A percentile compares a stretch with the other conserved stretches of the same genome.
Evolutionary conservation across 2,888 invertebrate species (phyloP).

Genomic region (Drosophila ustulata): DNA sequence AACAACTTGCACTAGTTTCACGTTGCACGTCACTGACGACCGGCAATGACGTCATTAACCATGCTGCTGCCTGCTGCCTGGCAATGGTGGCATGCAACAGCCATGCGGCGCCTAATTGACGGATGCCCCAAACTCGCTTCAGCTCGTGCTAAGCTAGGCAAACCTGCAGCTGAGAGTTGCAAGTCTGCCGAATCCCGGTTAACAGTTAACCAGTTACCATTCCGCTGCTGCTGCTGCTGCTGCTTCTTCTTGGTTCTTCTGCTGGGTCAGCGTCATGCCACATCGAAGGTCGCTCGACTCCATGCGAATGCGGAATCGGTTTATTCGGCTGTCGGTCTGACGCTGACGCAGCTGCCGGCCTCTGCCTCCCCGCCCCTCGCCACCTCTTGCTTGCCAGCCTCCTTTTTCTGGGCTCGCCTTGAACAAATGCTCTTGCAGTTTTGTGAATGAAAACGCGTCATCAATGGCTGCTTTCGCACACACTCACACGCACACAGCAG

Average conservation of each 20-base stretch:
- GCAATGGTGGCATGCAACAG: slow-evolving; percentile 19
- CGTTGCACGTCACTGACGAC: slow-evolving; percentile 49
- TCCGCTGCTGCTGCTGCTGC: not conserved
- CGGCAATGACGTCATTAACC: slow-evolving; percentile 55
- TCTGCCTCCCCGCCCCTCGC: not conserved
- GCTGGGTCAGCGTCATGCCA: slow-evolving; percentile 19
- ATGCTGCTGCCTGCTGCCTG: slow-evolving; percentile 10
- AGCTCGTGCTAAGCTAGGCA: too few species aligned
- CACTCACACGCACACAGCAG: not conserved
- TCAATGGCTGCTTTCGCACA: slow-evolving; percentile 46
- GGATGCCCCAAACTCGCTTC: slow-evolving; percentile 36
- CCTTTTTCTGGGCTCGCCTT: slow-evolving; percentile 46
- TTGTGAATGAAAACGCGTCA: slow-evolving; percentile 76
- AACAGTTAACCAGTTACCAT: not conserved
- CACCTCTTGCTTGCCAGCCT: not conserved
- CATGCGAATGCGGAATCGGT: not conserved
- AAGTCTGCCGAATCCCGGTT: not conserved
- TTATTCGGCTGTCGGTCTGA: slow-evolving; percentile 15
- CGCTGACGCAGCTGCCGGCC: slow-evolving; percentile 22
- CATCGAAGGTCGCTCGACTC: slow-evolving; percentile 18
- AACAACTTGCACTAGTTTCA: slow-evolving; percentile 46
- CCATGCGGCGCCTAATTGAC: slow-evolving; percentile 57
- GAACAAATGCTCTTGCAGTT: slow-evolving; percentile 57
- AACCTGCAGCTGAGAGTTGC: too few species aligned
- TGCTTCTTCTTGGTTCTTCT: not conserved